Conservation (phyloP, 2,113 vertebrate genomes). For the Phycodurus eques region DNA sequence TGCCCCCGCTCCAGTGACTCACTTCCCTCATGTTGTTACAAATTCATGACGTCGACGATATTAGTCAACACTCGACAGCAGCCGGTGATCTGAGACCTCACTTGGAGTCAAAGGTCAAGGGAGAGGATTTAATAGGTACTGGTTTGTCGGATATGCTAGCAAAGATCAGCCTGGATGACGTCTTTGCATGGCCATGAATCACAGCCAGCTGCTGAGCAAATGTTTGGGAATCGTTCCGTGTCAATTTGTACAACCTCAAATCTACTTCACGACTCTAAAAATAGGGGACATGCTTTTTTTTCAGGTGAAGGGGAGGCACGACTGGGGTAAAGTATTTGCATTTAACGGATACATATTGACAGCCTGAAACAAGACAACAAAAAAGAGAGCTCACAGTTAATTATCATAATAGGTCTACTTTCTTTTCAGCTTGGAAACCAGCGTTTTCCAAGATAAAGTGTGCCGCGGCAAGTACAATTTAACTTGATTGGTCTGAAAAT, state of each 20-base stretch:
- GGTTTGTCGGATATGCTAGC: constrained; percentile 16
- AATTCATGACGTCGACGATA: constrained; percentile 29
- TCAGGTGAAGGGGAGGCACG: neutral
- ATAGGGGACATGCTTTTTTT: neutral
- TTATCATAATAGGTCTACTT: no score
- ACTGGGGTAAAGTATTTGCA: neutral
- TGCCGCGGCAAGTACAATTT: no score
- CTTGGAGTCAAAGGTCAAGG: constrained; percentile 37
- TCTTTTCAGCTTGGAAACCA: no score
- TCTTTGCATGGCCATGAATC: constrained; percentile 45
- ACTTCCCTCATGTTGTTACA: constrained; percentile 14
- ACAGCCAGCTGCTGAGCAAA: constrained; percentile 21
- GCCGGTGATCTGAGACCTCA: constrained; percentile 10
- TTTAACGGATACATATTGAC: neutral
- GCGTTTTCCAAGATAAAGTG: no score
- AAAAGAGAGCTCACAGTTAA: no score
- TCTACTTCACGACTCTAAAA: constrained; percentile 14
- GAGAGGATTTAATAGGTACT: constrained; percentile 28
- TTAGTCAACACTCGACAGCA: constrained; percentile 26
- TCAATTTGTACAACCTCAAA: constrained; percentile 8
- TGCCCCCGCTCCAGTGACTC: constrained; percentile 37
- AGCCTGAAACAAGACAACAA: no score
- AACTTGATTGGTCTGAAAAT: no score
- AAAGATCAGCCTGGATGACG: constrained; percentile 31
- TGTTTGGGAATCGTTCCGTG: neutral